These are phyloP conservation scores for Paracyclopina nana DNA, from an alignment of 1,140 invertebrate species.

Conservation along the genomic window DNA sequence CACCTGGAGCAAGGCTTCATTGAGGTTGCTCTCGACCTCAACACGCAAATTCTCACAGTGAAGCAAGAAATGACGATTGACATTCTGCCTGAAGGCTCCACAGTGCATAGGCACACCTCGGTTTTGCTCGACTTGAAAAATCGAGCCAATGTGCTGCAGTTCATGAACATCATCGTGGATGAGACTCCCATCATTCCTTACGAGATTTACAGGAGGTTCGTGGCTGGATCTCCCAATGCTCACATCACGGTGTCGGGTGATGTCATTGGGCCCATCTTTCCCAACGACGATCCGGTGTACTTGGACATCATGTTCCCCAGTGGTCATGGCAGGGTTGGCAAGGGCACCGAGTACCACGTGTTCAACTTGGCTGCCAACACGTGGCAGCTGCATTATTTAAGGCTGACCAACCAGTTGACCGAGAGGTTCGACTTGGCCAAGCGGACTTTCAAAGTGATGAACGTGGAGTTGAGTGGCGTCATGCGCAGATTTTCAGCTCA, in stretches of 20 bases:
- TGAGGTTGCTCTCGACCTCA: conserved; percentile 29
- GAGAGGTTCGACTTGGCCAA: conserved; percentile 22
- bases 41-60: conserved; percentile 29
- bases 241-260: conserved; percentile 33
- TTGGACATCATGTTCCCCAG: conserved; percentile 19
- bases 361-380: conserved; percentile 40
- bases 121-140: conserved; percentile 37
- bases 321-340: conserved; percentile 13
- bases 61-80: conserved; percentile 17
- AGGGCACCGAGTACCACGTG: conserved; percentile 28
- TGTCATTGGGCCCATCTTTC: conserved; percentile 40
- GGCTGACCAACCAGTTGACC: conserved; percentile 35
- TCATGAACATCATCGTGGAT: conserved; percentile 36
- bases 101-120: conserved; percentile 37
- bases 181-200: conserved; percentile 37
- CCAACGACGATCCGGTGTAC: conserved; percentile 27
- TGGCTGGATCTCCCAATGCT: conserved; percentile 32
- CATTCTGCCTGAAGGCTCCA: conserved; percentile 34
- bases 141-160: conserved; percentile 32
- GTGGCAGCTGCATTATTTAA: conserved; percentile 36
- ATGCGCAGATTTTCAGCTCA: conserved; percentile 26
- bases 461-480: conserved; percentile 27
- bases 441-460: conserved; percentile 29
- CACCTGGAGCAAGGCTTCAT: conserved; percentile 28
- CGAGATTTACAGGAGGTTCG: conserved; percentile 33